Evolutionary conservation across 2,888 invertebrate genomes (phyloP).

Genomic region (Rhyacophila evoluta): DNA sequence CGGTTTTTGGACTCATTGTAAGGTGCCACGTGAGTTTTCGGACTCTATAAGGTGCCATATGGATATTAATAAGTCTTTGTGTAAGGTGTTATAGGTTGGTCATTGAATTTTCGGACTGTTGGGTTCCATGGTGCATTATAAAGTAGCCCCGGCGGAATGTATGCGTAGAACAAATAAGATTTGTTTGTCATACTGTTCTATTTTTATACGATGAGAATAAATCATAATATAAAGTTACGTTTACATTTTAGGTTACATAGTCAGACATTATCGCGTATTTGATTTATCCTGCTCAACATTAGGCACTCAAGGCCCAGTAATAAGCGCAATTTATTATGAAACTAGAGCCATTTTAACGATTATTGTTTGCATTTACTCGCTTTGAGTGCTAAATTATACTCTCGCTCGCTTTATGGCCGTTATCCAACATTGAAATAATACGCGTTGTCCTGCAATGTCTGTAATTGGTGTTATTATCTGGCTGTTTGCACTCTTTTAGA

Average conservation of each 20-base stretch:
- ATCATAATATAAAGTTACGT: no score
- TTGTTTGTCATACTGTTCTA: no score
- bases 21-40: no score
- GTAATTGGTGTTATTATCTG: constrained; percentile 11
- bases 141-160: no score
- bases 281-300: not conserved
- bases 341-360: not conserved
- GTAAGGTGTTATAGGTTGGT: no score
- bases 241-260: no score
- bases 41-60: no score
- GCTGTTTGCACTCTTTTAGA: constrained; percentile 15
- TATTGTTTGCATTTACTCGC: constrained; percentile 18
- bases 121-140: no score
- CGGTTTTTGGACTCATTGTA: no score
- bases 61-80: no score
- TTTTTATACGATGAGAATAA: no score
- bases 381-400: constrained; percentile 22
- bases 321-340: not conserved
- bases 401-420: not conserved
- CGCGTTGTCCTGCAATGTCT: not conserved
- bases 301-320: not conserved
- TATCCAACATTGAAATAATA: constrained; percentile 11
- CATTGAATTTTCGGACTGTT: no score
- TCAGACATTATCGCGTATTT: not conserved
- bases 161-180: not conserved